phyloP scores from a whole-genome alignment of 2,888 invertebrate genomes.

The Lepidocyrtoides sp. region DNA sequence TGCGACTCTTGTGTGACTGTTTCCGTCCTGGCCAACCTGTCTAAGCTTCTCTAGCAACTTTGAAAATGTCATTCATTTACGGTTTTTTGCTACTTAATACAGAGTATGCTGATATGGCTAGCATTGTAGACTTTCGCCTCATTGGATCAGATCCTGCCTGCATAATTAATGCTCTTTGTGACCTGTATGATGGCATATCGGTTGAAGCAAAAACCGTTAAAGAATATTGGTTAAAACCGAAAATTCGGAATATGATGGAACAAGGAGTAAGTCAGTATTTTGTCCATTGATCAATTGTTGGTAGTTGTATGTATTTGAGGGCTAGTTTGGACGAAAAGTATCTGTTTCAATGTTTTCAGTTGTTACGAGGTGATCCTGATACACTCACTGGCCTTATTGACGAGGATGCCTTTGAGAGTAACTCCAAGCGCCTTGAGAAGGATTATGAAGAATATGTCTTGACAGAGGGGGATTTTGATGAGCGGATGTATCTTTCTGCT shows the following conservation, averaged over 20 bases:
- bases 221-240: slow-evolving; percentile 94
- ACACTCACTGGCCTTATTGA: slow-evolving; percentile 93
- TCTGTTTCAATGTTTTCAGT: too few relatives aligned
- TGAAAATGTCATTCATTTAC: background rate
- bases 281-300: too few relatives aligned
- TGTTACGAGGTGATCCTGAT: slow-evolving; percentile 91
- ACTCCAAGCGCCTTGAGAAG: slow-evolving; percentile 94
- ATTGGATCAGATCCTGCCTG: slow-evolving; percentile 90
- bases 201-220: slow-evolving; percentile 97
- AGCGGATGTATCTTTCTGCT: slow-evolving; percentile 93
- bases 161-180: slow-evolving; percentile 93
- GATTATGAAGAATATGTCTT: slow-evolving; percentile 96
- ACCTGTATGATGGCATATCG: slow-evolving; percentile 93
- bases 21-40: too few relatives aligned
- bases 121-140: slow-evolving; percentile 88
- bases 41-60: too few relatives aligned
- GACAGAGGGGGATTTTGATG: slow-evolving; percentile 98
- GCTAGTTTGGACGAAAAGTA: too few relatives aligned
- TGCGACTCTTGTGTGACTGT: too few relatives aligned
- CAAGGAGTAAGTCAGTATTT: slow-evolving; percentile 88
- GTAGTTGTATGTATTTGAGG: too few relatives aligned
- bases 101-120: slow-evolving; percentile 89
- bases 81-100: slow-evolving; percentile 86
- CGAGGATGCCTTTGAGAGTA: slow-evolving; percentile 93
- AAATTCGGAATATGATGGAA: slow-evolving; percentile 92